Base-by-base conservation (phyloP, 92 coral and sea anemone species). In the Chrysogorgia sp. region DNA sequence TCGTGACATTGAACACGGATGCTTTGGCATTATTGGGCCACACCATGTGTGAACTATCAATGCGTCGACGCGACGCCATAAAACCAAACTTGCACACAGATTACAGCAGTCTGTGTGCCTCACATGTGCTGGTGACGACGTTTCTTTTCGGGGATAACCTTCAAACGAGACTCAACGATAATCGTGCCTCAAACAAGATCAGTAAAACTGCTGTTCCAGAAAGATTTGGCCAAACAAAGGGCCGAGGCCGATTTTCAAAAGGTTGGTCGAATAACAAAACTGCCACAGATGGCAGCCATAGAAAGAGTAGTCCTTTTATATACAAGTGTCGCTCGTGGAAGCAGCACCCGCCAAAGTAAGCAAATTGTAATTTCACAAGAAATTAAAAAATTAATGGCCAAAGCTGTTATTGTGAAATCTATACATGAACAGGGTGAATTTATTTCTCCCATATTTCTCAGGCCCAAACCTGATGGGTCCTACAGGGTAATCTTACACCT, bases 11-110 rank as follows among this genome's bases (percentile, higher is more conserved):
- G 61, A 71, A 55, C 55, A 85, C 88, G 19, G 77, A 79, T 71
- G 70, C 77, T 26, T 52, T 85, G 43, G 85, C 82, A n/a, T 52
- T 81, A 55, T 53, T 85, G 76, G 85, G 89, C 48, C 78, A 85
- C 68, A 74, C 77, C 0, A 71, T 33, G 31, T 40, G 41, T 29
- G 76, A 72, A 20, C 55, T 85, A 35, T 85, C 79, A 13, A 15
- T 71, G 79, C 82, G 59, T 66, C 71, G 67, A 57, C 88, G 58
- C 79, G 80, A 84, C 52, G 40, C 61, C 17, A 78, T 78, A 19
- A 84, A 71, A 58, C 88, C 88, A 28, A 67, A 67, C 35, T 40
- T 84, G 66, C 62, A 84, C 62, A 78, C 58, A 50, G 80, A 84
- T 28, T 84, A 79, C n/a, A 21, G 55, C 3, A 67, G 56, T 30